A percentile compares a stretch with the other conserved stretches of the same genome.
phyloP scores from a whole-genome alignment of 2,888 invertebrate species.

The Dryococelus australis region DNA sequence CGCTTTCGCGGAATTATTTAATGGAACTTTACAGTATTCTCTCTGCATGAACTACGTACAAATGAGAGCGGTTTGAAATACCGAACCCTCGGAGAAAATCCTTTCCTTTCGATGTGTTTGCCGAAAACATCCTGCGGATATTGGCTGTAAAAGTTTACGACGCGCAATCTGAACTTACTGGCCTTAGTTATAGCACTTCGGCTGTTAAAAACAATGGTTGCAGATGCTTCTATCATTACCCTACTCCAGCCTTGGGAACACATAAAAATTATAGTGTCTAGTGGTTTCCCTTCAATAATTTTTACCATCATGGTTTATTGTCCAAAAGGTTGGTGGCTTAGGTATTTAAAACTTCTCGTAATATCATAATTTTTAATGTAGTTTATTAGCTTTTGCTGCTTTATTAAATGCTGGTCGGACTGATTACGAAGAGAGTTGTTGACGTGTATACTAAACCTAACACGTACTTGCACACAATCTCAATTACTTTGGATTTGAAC shows the following conservation, averaged over 20 bases:
- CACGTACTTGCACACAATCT: no score
- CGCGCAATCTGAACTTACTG: background rate
- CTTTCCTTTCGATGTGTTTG: background rate
- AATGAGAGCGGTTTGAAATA: no score
- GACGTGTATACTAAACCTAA: no score
- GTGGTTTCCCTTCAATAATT: background rate
- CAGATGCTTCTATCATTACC: background rate
- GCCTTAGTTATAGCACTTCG: background rate
- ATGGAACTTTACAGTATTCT: no score
- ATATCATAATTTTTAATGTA: background rate
- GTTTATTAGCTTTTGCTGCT: no score
- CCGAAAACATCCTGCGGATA: background rate
- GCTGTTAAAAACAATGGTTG: background rate
- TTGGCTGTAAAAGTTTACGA: slow-evolving; percentile 1
- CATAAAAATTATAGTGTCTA: background rate
- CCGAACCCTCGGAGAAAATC: no score
- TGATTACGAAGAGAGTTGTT: no score
- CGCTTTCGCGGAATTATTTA: no score
- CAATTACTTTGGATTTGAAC: no score
- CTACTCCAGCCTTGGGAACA: background rate
- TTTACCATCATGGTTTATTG: background rate
- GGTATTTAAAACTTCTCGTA: background rate
- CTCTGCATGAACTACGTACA: no score
- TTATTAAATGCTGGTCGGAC: no score
- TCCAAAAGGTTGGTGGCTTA: background rate